Base-by-base conservation (phyloP, 2,888 invertebrate genomes). In the Orthosia gothica region DNA sequence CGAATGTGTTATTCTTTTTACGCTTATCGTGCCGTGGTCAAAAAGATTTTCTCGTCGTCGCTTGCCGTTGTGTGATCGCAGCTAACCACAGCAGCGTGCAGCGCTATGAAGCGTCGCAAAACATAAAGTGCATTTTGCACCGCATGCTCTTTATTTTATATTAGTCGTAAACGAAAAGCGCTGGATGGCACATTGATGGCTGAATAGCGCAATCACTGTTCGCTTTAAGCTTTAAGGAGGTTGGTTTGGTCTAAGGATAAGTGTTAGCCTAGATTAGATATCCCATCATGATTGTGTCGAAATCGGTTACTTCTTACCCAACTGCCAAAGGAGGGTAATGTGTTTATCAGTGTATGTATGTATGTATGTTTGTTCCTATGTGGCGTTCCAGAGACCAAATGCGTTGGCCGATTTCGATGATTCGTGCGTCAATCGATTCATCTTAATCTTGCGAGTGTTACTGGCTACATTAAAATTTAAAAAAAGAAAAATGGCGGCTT, bases 81-180 rank as follows among this genome's bases (percentile, higher is more conserved):
- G 82, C 79, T 71, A 81, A 89, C 87, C 85, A 70, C 87, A 84
- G 70, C 57, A 69, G 74, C 69, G 45, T 84, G 78, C 87, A 84
- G 70, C 57, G 70, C 75, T 70, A 45, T 84, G 78, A 67, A 84
- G 83, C 76, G 81, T 84, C 78, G 71, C 77, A 76, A 68, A 68
- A 74, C 81, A 65, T 77, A 78, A 84, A 87, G 81, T 88, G 84
- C 84, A 88, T 83, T 86, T 85, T 76, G 79, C 72, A 61, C 83
- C 81, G 79, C 70, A 83, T 84, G 79, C 84, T 83, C 84, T 89
- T 89, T 88, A 88, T 81, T 85, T 83, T 78, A 70, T 80, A 74
- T 82, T 76, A 84, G 70, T 62, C 23, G 64, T 84, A 81, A 79
- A 75, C 76, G 84, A 81, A 83, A 83, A 84, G 71, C 74, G 75